These are phyloP conservation scores for Manacus vitellinus DNA, from an alignment of 2,113 vertebrate species.

Conservation along the genomic window DNA sequence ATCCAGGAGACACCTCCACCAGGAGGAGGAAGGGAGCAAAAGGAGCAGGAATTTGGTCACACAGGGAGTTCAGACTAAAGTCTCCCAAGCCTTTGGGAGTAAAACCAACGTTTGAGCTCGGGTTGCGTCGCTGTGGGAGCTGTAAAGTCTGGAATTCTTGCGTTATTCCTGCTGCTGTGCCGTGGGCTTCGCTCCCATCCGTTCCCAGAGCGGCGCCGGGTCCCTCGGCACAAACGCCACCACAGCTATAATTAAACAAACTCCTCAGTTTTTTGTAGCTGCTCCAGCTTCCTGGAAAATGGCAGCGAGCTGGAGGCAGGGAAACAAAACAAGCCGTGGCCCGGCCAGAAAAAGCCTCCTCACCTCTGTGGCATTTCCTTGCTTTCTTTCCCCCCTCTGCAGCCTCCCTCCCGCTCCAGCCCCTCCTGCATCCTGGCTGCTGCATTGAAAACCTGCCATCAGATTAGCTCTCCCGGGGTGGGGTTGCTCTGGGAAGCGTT, in stretches of 20 bases:
- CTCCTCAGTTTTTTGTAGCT: neutral
- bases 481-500: neutral
- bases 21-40: neutral
- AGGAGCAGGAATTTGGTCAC: rapidly evolving
- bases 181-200: neutral
- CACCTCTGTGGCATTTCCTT: conserved; percentile 67
- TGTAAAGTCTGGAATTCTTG: neutral
- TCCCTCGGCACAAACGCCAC: neutral
- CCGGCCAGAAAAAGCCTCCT: neutral
- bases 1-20: neutral
- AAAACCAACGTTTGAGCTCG: neutral
- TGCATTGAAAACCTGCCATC: conserved; percentile 2
- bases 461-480: conserved; percentile 17
- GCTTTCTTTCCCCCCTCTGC: conserved; percentile 23
- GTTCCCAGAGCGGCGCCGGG: neutral
- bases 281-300: conserved; percentile 14
- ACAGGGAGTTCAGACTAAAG: neutral
- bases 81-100: neutral
- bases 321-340: conserved; percentile 2
- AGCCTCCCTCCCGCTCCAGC: neutral
- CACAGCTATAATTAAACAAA: conserved; percentile 25
- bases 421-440: neutral
- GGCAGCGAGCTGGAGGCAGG: conserved; percentile 31
- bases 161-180: neutral
- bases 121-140: neutral